These are phyloP conservation scores for Fistularia tabacaria DNA, from an alignment of 2,797 vertebrate genomes.

Conservation along the genomic window DNA sequence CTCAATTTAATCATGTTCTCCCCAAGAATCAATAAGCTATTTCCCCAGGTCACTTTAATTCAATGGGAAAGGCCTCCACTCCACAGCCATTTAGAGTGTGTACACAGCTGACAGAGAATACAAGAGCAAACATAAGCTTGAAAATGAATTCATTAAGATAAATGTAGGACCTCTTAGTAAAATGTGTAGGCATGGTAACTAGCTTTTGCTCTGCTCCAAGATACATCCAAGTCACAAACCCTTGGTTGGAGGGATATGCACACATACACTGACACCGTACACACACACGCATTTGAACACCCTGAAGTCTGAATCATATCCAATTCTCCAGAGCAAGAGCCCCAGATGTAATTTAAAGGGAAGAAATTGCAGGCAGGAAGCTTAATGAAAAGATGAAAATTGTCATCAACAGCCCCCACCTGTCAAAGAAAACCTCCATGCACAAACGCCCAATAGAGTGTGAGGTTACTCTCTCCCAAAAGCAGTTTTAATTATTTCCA, in stretches of 20 bases:
- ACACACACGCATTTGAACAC: not conserved
- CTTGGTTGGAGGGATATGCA: slow-evolving; percentile 27
- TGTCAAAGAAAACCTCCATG: slow-evolving; percentile 44
- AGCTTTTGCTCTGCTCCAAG: slow-evolving; percentile 35
- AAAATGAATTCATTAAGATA: slow-evolving; percentile 76
- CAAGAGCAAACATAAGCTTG: slow-evolving; percentile 63
- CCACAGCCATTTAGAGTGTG: slow-evolving; percentile 65
- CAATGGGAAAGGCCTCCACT: slow-evolving; percentile 50
- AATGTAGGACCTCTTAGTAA: slow-evolving; percentile 45
- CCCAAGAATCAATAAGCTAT: slow-evolving; percentile 72
- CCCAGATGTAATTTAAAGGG: slow-evolving; percentile 64
- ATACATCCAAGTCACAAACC: slow-evolving; percentile 45
- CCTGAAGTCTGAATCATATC: too few relatives aligned
- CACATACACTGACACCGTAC: slow-evolving; percentile 4
- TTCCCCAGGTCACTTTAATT: slow-evolving; percentile 60
- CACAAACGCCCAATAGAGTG: slow-evolving; percentile 46
- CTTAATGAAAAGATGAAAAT: slow-evolving; percentile 58
- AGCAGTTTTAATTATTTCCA: slow-evolving; percentile 69
- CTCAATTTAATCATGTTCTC: slow-evolving; percentile 66
- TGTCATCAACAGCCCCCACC: slow-evolving; percentile 49
- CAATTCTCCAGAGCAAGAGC: slow-evolving; percentile 28
- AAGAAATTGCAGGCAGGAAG: slow-evolving; percentile 55
- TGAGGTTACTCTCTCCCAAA: slow-evolving; percentile 35
- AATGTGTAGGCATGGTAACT: slow-evolving; percentile 72
- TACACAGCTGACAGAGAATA: slow-evolving; percentile 69